Evolutionary conservation across 2,888 invertebrate genomes (phyloP).

Genomic region (Drosophila colorata): DNA sequence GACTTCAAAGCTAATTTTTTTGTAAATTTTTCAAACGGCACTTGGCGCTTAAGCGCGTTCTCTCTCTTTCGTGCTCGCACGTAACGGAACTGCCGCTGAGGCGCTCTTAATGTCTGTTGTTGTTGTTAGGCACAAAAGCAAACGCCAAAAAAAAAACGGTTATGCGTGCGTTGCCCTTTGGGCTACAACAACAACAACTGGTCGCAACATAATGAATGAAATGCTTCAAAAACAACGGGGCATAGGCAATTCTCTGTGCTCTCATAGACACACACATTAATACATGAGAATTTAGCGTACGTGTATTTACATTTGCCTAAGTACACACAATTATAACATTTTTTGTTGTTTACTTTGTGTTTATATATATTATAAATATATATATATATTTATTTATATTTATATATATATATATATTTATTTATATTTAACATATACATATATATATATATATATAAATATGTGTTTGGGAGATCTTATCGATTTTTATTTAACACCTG

Average conservation of each 20-base stretch:
- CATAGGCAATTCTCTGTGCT: slow-evolving; percentile 37
- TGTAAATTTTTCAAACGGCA: slow-evolving; percentile 73
- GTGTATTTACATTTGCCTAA: not conserved
- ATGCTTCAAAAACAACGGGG: slow-evolving; percentile 50
- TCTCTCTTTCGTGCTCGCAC: slow-evolving; percentile 49
- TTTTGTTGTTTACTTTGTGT: slow-evolving; percentile 48
- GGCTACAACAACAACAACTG: slow-evolving; percentile 39
- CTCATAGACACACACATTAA: slow-evolving; percentile 11
- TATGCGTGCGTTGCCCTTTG: slow-evolving; percentile 79
- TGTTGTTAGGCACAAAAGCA: slow-evolving; percentile 46
- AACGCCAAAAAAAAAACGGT: slow-evolving; percentile 63
- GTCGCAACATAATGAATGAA: slow-evolving; percentile 52
- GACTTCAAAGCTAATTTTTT: slow-evolving; percentile 53
- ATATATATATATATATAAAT: not conserved
- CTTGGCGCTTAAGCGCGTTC: slow-evolving; percentile 55
- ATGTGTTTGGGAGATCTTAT: slow-evolving; percentile 31
- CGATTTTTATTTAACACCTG: slow-evolving; percentile 74
- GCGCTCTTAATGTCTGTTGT: slow-evolving; percentile 35
- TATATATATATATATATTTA: not conserved
- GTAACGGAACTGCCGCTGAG: slow-evolving; percentile 65
- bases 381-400: not conserved
- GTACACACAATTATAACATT: slow-evolving; percentile 22
- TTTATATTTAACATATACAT: slow-evolving; percentile 65
- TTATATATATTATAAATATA: slow-evolving; percentile 3
- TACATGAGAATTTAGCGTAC: slow-evolving; percentile 17